Evolutionary conservation across 2,113 vertebrate species (phyloP), one percentile per base, ranked within the genome.

Genomic region (Podilymbus podiceps): DNA sequence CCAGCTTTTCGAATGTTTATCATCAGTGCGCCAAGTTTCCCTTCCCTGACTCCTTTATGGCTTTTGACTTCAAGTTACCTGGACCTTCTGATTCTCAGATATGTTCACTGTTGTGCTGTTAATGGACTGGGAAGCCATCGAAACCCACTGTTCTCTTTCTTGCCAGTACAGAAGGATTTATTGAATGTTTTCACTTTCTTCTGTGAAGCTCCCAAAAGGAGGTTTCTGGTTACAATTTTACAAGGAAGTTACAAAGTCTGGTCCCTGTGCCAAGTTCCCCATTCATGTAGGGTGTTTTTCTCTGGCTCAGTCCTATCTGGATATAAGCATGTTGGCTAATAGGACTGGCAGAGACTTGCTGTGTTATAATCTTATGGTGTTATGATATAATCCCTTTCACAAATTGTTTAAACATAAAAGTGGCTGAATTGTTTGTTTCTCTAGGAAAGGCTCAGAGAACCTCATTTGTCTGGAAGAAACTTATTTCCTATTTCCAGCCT

Each of bases 311-410:
- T 35, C 82, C 89, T 93, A 79, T 85, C 87, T 79, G 91, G 62
- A 27, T 91, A 82, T 73, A 74, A 89, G 81, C 66, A 42, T 55
- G 46, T 85, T 96, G 94, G 94, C 91, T 91, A 82, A 89, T 83
- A 91, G 53, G 85, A 89, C 93, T 94, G 94, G 93, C 94, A 95
- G 84, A 94, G 87, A 87, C 94, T 95, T 96, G 94, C 87, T 93
- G 87, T 95, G 93, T 88, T 91, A 94, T 62, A 95, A 94, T 95
- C 89, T 95, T 72, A 69, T 58, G 77, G 74, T 44, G 2, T 72
- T 68, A 91, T 62, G 93, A 93, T 93, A 95, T 78, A 95, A 95
- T 91, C 53, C 93, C 58, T 94, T 96, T 89, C 84, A 93, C 91
- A 92, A 93, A 91, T 81, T 89, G 13, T 42, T 91, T 74, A 82